A percentile compares a stretch with the other conserved stretches of the same genome.
Evolutionary conservation across 2,797 vertebrate species (phyloP).

Genomic region (Nyctalus aviator): DNA sequence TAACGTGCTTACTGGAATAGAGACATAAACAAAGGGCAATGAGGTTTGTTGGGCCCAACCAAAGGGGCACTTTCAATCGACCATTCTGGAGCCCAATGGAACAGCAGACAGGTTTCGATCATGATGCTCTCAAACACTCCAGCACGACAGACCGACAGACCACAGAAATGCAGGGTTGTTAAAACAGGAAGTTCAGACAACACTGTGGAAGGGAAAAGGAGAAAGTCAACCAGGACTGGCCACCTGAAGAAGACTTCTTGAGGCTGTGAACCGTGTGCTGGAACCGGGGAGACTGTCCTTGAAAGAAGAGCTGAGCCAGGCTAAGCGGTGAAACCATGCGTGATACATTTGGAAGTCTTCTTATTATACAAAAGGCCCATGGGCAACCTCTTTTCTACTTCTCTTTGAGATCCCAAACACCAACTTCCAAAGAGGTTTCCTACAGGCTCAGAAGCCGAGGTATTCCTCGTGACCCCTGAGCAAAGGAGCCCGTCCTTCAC

Average conservation of each 20-base stretch:
- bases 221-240: not conserved
- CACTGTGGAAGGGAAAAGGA: not conserved
- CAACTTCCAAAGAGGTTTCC: not conserved
- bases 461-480: not conserved
- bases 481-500: not conserved
- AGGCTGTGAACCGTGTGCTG: not conserved
- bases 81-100: not conserved
- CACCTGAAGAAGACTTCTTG: not conserved
- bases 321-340: not conserved
- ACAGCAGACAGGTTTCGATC: not conserved
- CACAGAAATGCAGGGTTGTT: not conserved
- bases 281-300: not conserved
- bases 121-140: not conserved
- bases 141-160: not conserved
- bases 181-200: not conserved
- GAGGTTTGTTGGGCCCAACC: not conserved
- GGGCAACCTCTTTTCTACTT: not conserved
- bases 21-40: not conserved
- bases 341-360: not conserved
- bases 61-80: not conserved
- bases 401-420: not conserved
- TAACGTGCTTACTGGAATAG: not conserved
- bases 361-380: not conserved
- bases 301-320: not conserved
- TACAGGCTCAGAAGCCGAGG: not conserved